These are phyloP conservation scores for Abrostola triplasia DNA, from an alignment of 2,888 invertebrate species.

Conservation along the genomic window DNA sequence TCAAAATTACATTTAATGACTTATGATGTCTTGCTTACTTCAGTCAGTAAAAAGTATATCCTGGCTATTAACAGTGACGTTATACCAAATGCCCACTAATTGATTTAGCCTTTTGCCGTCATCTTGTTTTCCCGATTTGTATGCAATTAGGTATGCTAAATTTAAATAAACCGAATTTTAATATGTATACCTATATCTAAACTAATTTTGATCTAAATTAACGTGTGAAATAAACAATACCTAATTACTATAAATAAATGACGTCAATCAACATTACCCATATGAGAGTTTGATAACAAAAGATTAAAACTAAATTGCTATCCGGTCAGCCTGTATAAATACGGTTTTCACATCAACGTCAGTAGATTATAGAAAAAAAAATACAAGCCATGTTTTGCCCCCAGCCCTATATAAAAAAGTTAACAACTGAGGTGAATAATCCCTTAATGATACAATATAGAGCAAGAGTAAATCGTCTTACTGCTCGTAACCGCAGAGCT, in stretches of 20 bases:
- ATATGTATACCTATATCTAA: no score
- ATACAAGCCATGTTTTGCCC: conserved; percentile 16
- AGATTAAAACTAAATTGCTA: background rate
- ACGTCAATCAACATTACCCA: no score
- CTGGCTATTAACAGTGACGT: conserved; percentile 31
- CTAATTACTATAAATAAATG: no score
- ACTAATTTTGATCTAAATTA: no score
- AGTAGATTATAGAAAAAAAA: conserved; percentile 7
- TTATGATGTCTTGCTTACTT: conserved; percentile 15
- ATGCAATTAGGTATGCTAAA: conserved; percentile 20
- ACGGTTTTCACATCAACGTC: background rate
- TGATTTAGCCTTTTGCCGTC: conserved; percentile 26
- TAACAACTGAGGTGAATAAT: conserved; percentile 35
- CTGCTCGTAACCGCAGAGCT: conserved; percentile 40
- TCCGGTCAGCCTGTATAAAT: background rate
- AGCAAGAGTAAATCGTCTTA: conserved; percentile 35
- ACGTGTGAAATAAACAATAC: no score
- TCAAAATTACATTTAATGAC: conserved; percentile 45
- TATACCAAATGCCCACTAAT: conserved; percentile 22
- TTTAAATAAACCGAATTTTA: no score
- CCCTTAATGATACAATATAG: conserved; percentile 49
- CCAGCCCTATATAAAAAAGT: conserved; percentile 20
- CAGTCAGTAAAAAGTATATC: conserved; percentile 42
- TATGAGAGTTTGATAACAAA: no score
- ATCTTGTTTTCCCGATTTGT: conserved; percentile 16